These are phyloP conservation scores for Spatulosminthurus flaviceps DNA, from an alignment of 2,888 invertebrate genomes.

Conservation along the genomic window DNA sequence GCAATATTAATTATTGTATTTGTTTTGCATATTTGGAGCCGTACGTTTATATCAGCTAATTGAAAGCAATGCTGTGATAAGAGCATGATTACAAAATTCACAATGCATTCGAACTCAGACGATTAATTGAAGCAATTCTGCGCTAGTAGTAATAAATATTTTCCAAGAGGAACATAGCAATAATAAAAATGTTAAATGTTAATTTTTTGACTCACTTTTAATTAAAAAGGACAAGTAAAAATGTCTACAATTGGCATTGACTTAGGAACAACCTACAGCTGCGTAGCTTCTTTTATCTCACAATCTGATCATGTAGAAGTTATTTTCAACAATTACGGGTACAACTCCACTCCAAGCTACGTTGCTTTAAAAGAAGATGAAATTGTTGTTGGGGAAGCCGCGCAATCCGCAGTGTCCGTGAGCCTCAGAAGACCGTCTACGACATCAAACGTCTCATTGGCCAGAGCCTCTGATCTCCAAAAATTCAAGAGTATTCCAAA, in stretches of 20 bases:
- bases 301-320: not conserved
- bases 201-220: too few species aligned
- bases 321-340: not conserved
- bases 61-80: too few species aligned
- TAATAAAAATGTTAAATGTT: too few species aligned
- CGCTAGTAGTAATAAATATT: too few species aligned
- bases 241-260: conserved; percentile 49
- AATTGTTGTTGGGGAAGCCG: not conserved
- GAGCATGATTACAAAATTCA: too few species aligned
- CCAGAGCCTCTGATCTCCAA: not conserved
- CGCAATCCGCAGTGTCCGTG: not conserved
- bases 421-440: not conserved
- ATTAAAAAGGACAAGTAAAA: too few species aligned
- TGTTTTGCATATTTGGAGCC: too few species aligned
- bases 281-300: conserved; percentile 33
- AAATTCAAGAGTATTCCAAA: not conserved
- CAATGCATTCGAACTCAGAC: too few species aligned
- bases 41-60: too few species aligned
- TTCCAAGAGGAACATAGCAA: too few species aligned
- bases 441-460: not conserved
- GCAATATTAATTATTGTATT: too few species aligned
- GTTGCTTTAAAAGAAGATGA: not conserved
- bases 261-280: conserved; percentile 53
- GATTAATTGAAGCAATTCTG: too few species aligned
- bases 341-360: not conserved